A percentile compares a stretch with the other conserved stretches of the same genome.
phyloP scores from a whole-genome alignment of 2,888 invertebrate species.

The Maniola hyperantus region DNA sequence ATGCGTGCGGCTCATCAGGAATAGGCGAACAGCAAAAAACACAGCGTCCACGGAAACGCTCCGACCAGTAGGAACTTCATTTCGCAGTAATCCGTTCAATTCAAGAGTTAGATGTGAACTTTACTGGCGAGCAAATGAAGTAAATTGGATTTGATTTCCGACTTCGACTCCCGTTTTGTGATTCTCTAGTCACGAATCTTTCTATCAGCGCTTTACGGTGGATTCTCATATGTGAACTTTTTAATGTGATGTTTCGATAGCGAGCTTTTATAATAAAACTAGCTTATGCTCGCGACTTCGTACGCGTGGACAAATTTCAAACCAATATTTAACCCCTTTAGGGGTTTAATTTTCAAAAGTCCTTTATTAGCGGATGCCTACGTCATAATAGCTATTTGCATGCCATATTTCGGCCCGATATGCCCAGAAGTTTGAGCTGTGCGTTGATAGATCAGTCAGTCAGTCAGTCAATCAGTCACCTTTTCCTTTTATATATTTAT shows the following conservation, averaged over 20 bases:
- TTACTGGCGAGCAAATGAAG: conserved; percentile 75
- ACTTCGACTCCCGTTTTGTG: conserved; percentile 68
- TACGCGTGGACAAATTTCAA: too few relatives aligned
- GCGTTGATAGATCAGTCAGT: too few relatives aligned
- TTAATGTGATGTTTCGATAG: conserved; percentile 29
- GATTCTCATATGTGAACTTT: conserved; percentile 43
- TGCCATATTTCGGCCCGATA: too few relatives aligned
- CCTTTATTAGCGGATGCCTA: too few relatives aligned
- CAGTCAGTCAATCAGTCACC: too few relatives aligned
- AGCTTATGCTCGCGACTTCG: too few relatives aligned
- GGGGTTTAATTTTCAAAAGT: too few relatives aligned
- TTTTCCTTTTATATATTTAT: too few relatives aligned
- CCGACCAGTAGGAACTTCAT: conserved; percentile 53
- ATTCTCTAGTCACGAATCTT: conserved; percentile 69
- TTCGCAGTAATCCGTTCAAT: conserved; percentile 72
- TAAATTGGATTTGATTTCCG: conserved; percentile 79
- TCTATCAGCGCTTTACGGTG: conserved; percentile 54
- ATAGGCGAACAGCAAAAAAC: conserved; percentile 16
- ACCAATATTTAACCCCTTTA: too few relatives aligned
- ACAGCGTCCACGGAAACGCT: conserved; percentile 44
- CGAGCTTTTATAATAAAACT: conserved; percentile 8
- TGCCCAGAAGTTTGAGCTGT: too few relatives aligned
- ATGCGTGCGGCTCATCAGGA: background rate
- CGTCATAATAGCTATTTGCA: too few relatives aligned
- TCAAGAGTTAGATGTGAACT: conserved; percentile 73